Conservation (phyloP, 1,140 invertebrate genomes). For the Luehdorfia chinensis region DNA sequence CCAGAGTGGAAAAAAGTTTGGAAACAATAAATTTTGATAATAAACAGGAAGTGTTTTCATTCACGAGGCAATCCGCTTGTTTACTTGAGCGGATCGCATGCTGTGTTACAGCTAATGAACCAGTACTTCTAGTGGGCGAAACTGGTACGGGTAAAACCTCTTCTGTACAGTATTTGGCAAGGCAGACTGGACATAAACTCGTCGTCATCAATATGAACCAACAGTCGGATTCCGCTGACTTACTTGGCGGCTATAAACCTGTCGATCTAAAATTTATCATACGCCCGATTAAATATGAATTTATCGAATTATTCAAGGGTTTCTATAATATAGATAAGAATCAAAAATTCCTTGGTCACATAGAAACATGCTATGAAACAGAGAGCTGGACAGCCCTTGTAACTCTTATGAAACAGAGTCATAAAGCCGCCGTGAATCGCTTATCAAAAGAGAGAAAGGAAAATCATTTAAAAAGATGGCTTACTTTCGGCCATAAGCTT, state of each 20-base stretch:
- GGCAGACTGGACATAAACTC: constrained; percentile 89
- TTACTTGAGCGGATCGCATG: constrained; percentile 92
- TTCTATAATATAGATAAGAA: constrained; percentile 91
- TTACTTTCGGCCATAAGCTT: constrained; percentile 77
- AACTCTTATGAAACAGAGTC: constrained; percentile 87
- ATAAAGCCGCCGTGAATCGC: constrained; percentile 82
- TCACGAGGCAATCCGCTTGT: constrained; percentile 86
- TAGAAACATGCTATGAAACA: constrained; percentile 85
- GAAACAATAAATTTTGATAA: constrained; percentile 59
- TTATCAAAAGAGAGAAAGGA: constrained; percentile 61
- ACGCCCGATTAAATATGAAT: constrained; percentile 87
- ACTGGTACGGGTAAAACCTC: constrained; percentile 99
- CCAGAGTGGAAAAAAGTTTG: constrained; percentile 58
- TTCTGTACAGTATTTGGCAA: constrained; percentile 95
- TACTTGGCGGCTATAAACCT: constrained; percentile 98
- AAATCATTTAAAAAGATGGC: constrained; percentile 64
- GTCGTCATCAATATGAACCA: constrained; percentile 99
- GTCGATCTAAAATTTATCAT: constrained; percentile 93
- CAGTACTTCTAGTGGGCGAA: constrained; percentile 97
- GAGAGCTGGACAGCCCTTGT: constrained; percentile 85
- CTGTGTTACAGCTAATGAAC: constrained; percentile 90
- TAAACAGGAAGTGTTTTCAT: constrained; percentile 83
- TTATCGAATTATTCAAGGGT: constrained; percentile 88
- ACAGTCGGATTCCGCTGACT: constrained; percentile 97
- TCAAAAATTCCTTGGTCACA: constrained; percentile 88